Evolutionary conservation across 2,797 vertebrate genomes (phyloP).

Genomic region (Vultur gryphus): DNA sequence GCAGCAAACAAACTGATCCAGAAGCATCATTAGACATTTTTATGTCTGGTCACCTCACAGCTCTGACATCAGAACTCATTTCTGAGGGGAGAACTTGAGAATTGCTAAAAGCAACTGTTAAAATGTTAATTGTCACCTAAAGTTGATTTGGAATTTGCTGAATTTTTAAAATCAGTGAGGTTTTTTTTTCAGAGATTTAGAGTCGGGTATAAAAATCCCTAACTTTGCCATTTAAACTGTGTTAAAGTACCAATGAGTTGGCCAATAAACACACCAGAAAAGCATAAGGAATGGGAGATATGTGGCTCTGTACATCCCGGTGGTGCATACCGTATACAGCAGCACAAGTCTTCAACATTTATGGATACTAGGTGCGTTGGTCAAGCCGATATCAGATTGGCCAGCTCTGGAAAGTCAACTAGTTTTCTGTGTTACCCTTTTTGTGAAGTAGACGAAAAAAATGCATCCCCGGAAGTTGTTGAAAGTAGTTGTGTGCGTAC

Average conservation of each 20-base stretch:
- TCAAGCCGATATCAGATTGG: not conserved
- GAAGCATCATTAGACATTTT: conserved; percentile 83
- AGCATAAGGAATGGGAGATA: not conserved
- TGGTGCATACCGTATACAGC: not conserved
- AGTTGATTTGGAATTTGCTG: conserved; percentile 69
- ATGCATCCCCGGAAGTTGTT: conserved; percentile 41
- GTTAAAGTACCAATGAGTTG: conserved; percentile 39
- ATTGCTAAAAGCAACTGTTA: conserved; percentile 65
- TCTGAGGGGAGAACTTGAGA: conserved; percentile 61
- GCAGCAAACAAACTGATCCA: conserved; percentile 92
- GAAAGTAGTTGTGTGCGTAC: conserved; percentile 50
- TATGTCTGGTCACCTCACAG: conserved; percentile 59
- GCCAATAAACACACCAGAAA: not conserved
- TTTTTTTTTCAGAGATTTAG: conserved; percentile 67
- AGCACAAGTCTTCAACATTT: not conserved
- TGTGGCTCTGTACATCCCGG: not conserved
- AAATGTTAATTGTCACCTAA: conserved; percentile 70
- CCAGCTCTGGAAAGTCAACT: not conserved
- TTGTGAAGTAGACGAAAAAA: conserved; percentile 14
- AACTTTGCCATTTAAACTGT: conserved; percentile 66
- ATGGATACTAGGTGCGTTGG: not conserved
- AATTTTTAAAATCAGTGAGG: conserved; percentile 60
- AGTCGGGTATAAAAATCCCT: conserved; percentile 53
- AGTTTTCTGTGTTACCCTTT: conserved; percentile 31
- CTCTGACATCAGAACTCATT: conserved; percentile 65